Conservation (phyloP, 2,888 invertebrate species). For the Listrodromus nycthemerus region DNA sequence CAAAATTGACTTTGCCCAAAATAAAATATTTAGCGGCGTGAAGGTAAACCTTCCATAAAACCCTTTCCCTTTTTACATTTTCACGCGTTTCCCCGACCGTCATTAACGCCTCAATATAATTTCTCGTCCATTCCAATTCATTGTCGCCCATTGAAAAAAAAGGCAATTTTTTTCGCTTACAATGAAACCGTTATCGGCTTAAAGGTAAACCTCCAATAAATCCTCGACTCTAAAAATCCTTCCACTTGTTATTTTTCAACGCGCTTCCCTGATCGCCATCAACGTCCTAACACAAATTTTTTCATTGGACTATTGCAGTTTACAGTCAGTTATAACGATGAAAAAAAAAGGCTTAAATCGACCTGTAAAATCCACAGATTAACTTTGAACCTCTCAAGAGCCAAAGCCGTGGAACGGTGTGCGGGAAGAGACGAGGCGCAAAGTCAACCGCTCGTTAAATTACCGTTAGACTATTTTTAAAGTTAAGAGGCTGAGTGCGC, state of each 20-base stretch:
- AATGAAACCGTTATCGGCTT: too few relatives aligned
- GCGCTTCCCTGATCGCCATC: too few relatives aligned
- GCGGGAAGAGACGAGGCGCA: background rate
- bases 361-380: background rate
- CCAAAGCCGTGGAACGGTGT: background rate
- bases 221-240: too few relatives aligned
- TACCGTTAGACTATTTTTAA: slow-evolving; percentile 43
- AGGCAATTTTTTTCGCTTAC: too few relatives aligned
- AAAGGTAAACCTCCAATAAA: too few relatives aligned
- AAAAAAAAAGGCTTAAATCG: background rate
- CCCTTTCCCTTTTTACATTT: background rate
- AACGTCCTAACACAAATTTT: background rate
- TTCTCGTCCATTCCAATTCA: too few relatives aligned
- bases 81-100: too few relatives aligned
- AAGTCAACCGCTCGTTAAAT: slow-evolving; percentile 21
- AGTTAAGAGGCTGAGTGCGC: slow-evolving; percentile 25
- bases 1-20: background rate
- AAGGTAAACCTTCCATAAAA: background rate
- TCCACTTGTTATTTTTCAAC: too few relatives aligned
- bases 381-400: background rate
- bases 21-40: too few relatives aligned
- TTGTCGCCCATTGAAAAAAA: too few relatives aligned
- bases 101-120: too few relatives aligned
- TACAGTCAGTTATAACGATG: background rate
- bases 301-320: background rate